Conservation (phyloP, 2,113 vertebrate genomes). For the Camarhynchus parvulus region DNA sequence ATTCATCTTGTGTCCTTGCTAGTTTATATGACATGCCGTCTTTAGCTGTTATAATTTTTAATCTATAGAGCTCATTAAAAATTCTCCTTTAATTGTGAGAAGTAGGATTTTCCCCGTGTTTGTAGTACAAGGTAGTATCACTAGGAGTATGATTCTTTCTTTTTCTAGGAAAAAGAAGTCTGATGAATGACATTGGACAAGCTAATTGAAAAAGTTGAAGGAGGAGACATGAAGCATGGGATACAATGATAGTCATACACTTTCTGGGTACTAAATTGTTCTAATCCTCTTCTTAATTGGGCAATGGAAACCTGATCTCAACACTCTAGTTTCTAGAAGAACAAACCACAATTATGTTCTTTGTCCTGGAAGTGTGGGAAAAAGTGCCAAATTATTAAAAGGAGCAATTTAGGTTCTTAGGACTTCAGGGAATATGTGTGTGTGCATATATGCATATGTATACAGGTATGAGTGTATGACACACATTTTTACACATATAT, state of each 20-base stretch:
- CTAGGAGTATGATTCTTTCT: background rate
- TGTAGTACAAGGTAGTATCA: background rate
- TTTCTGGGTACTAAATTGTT: background rate
- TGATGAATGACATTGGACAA: background rate
- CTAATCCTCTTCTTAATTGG: background rate
- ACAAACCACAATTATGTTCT: background rate
- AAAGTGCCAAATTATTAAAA: background rate
- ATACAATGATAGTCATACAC: background rate
- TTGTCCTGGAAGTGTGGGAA: background rate
- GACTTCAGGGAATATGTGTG: accelerated
- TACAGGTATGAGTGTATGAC: too few species aligned
- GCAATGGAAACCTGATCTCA: accelerated
- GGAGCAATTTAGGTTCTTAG: background rate
- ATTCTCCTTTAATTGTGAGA: background rate
- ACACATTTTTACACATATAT: background rate
- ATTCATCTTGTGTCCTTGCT: background rate
- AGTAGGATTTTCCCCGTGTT: background rate
- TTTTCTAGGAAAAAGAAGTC: background rate
- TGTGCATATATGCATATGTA: background rate
- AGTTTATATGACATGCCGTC: background rate
- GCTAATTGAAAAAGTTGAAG: background rate
- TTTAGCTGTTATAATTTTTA: background rate
- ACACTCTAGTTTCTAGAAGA: background rate
- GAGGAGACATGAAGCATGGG: background rate
- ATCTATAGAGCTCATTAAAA: background rate